phyloP scores from a whole-genome alignment of 2,888 invertebrate species.

The Ferrisia virgata region DNA sequence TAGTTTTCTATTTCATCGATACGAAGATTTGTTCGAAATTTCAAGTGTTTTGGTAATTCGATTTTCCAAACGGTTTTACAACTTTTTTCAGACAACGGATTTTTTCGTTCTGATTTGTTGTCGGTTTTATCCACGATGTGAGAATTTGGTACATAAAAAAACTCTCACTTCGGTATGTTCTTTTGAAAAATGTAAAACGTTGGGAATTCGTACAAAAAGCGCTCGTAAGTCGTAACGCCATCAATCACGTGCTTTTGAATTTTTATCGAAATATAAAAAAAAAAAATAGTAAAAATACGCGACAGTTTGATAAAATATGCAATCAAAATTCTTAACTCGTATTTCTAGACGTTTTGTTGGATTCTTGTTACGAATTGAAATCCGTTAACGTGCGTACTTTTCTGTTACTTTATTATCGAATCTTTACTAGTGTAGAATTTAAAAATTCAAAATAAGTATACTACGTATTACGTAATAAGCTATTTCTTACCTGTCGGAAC shows the following conservation, averaged over 20 bases:
- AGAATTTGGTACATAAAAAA: background rate
- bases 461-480: too few species aligned
- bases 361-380: background rate
- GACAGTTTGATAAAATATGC: background rate
- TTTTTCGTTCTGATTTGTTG: background rate
- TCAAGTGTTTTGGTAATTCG: conserved; percentile 2
- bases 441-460: background rate
- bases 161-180: background rate
- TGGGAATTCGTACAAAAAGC: background rate
- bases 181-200: background rate
- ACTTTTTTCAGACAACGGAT: background rate
- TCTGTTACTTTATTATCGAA: background rate
- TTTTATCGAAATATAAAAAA: background rate
- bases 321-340: background rate
- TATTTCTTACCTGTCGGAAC: conserved; percentile 70
- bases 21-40: background rate
- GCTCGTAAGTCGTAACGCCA: background rate
- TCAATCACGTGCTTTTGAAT: conserved; percentile 6
- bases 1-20: background rate
- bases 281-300: background rate
- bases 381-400: background rate
- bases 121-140: conserved; percentile 4
- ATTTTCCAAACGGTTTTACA: background rate
- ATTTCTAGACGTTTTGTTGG: background rate
- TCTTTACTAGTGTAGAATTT: background rate